Evolutionary conservation across 2,888 invertebrate genomes (phyloP).

Genomic region (Chelonus formosanus): DNA sequence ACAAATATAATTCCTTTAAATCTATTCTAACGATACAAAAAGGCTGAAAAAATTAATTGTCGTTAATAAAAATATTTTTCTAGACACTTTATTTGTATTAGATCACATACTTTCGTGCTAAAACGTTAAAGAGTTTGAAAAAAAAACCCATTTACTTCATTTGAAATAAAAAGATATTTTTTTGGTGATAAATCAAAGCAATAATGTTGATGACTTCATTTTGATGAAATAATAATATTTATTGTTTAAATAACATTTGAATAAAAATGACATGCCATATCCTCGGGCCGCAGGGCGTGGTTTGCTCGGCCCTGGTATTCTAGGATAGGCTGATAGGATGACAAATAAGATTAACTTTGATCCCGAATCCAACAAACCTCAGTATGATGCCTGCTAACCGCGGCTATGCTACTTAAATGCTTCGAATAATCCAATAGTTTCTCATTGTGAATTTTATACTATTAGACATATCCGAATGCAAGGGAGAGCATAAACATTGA

Average conservation of each 20-base stretch:
- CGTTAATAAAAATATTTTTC: no score
- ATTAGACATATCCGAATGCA: no score
- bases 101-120: no score
- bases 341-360: constrained; percentile 64
- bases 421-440: constrained; percentile 64
- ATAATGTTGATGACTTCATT: no score
- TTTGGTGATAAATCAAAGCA: no score
- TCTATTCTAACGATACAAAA: no score
- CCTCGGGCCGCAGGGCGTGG: constrained; percentile 57
- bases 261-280: constrained; percentile 24
- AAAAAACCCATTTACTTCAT: no score
- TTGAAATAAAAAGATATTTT: no score
- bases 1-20: not conserved
- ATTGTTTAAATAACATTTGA: constrained; percentile 10
- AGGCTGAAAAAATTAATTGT: no score
- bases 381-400: constrained; percentile 62
- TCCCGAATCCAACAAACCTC: constrained; percentile 65
- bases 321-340: constrained; percentile 63
- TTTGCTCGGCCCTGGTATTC: constrained; percentile 56
- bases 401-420: constrained; percentile 48
- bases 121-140: no score
- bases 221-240: not conserved
- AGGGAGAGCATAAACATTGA: not conserved
- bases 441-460: constrained; percentile 27
- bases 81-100: no score